Evolutionary conservation across 1,140 invertebrate species (phyloP).

Genomic region (Heliconius congener): DNA sequence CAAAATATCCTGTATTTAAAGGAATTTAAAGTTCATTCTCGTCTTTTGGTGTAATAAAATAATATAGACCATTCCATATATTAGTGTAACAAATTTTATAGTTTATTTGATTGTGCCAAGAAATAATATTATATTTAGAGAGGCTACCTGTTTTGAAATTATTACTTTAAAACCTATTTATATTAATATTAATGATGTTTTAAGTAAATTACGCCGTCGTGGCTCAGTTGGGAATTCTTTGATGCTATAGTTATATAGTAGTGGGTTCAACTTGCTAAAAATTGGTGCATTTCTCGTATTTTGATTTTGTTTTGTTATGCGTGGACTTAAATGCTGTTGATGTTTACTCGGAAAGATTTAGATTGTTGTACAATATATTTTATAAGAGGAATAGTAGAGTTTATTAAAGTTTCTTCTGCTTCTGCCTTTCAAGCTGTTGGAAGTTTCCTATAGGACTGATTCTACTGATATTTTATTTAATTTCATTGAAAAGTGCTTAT

Average conservation of each 20-base stretch:
- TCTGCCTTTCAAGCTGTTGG: no score
- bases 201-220: neutral
- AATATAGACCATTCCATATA: neutral
- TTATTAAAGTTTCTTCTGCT: no score
- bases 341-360: no score
- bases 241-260: neutral
- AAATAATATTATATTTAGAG: conserved; percentile 22
- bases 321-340: no score
- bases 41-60: neutral
- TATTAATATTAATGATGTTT: conserved; percentile 13
- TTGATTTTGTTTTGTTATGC: neutral
- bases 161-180: neutral
- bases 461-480: no score
- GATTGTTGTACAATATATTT: no score
- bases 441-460: no score
- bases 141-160: conserved; percentile 25
- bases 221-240: neutral
- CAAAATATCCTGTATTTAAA: neutral
- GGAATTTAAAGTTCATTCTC: neutral
- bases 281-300: neutral
- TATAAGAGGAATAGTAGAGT: no score
- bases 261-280: neutral
- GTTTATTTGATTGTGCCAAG: conserved; percentile 36
- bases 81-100: conserved; percentile 26
- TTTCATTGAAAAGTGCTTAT: no score